phyloP scores from a whole-genome alignment of 2,113 vertebrate species.

The Baryphthengus martii region DNA sequence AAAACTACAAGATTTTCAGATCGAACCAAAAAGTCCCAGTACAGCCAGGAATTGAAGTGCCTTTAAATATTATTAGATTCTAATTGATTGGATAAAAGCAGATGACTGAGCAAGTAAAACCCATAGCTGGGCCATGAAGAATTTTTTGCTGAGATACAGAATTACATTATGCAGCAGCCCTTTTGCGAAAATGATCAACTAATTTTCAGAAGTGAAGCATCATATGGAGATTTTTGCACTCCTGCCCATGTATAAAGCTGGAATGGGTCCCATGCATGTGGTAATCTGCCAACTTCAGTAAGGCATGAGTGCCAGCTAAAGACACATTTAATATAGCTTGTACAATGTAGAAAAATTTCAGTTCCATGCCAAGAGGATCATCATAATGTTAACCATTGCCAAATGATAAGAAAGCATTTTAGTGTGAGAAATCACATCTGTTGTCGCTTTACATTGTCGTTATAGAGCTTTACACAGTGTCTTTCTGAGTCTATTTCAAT shows the following conservation, averaged over 20 bases:
- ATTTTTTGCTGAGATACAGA: background rate
- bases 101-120: background rate
- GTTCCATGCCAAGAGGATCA: slow-evolving; percentile 16
- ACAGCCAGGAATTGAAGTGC: background rate
- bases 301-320: slow-evolving; percentile 20
- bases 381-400: slow-evolving; percentile 39
- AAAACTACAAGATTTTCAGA: background rate
- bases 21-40: background rate
- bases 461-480: background rate
- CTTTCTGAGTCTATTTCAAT: slow-evolving; percentile 1
- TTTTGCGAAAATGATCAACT: background rate
- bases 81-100: background rate
- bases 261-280: background rate
- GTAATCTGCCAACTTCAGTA: slow-evolving; percentile 18
- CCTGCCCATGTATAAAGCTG: background rate
- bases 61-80: background rate
- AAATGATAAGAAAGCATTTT: slow-evolving; percentile 41
- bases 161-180: background rate
- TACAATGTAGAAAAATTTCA: slow-evolving; percentile 35
- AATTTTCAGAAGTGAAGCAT: slow-evolving; percentile 34
- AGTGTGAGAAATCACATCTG: slow-evolving; percentile 50
- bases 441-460: background rate
- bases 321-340: slow-evolving; percentile 24
- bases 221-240: slow-evolving; percentile 39
- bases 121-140: background rate